Conservation (phyloP, 2,888 invertebrate genomes). For the Pandemis heparana region DNA sequence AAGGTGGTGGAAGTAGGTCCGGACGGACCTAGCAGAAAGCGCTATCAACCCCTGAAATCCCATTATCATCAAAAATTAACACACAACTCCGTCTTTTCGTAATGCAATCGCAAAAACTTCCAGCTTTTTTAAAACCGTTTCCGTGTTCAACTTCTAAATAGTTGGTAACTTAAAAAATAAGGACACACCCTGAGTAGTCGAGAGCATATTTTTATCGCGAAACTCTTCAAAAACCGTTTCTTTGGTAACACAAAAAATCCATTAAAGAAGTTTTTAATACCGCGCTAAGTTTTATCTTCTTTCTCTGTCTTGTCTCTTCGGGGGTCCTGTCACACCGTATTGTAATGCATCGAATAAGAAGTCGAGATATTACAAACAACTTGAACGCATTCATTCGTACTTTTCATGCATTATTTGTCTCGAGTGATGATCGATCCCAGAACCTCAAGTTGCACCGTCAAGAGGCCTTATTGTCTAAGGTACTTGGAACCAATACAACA, state of each 20-base stretch:
- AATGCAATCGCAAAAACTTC: neutral
- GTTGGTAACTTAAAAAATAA: constrained; percentile 26
- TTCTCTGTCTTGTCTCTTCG: constrained; percentile 48
- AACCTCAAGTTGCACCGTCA: too few species aligned
- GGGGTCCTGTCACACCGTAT: constrained; percentile 46
- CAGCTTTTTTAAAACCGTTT: constrained; percentile 30
- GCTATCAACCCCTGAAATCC: neutral
- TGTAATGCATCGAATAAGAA: neutral
- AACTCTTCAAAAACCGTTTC: constrained; percentile 32
- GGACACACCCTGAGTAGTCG: constrained; percentile 20
- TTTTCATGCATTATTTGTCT: too few species aligned
- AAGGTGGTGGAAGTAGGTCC: too few species aligned
- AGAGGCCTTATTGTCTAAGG: too few species aligned
- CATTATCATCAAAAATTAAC: neutral
- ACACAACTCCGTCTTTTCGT: neutral
- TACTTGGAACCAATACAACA: too few species aligned
- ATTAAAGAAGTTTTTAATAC: constrained; percentile 54
- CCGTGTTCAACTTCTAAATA: constrained; percentile 36
- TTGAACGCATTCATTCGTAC: too few species aligned
- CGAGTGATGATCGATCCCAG: too few species aligned
- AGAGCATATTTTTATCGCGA: constrained; percentile 34
- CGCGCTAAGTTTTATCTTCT: constrained; percentile 50
- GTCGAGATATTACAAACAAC: too few species aligned
- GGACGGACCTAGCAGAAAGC: too few species aligned
- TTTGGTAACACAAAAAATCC: constrained; percentile 50